Evolutionary conservation across 2,888 invertebrate genomes (phyloP), one percentile per base, ranked within the genome.

Genomic region (Cephus nigrinus): DNA sequence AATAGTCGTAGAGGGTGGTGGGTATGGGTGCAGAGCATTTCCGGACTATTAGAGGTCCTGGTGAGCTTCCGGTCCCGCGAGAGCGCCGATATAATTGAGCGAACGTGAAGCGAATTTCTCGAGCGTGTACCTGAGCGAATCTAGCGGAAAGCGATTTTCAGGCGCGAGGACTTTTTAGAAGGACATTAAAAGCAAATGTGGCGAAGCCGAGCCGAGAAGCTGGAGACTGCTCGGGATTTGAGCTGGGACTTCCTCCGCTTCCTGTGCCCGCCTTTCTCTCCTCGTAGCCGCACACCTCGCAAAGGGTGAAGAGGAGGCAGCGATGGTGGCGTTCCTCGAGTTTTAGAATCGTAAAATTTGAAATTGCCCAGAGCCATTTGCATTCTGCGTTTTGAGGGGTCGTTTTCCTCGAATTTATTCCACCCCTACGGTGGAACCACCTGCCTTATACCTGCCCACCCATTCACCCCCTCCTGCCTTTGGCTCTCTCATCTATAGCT

Each of bases 321-420:
- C 75, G 76, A 68, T n/a, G 69, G 68, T 69, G 75, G 69, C 79
- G 75, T 68, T 55, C 75, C 73, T 77, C 73, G 78, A 81, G 78
- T 82, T 82, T 83, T 76, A 79, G 82, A 87, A 86, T 85, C 83
- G 84, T 86, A 84, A 87, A 85, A 87, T 86, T 84, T 82, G 76
- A 83, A 86, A 86, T 86, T 85, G 81, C 82, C 82, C 79, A 80
- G 68, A 73, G 78, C 78, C 79, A 85, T 88, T 88, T 86, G 84
- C 87, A 87, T 88, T 82, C 82, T 78, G 79, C 84, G 82, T 82
- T 86, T 84, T 82, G 79, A 83, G 82, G 78, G 78, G 78, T 81
- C 80, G 75, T 84, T 86, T 85, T 81, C 80, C 81, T 69, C 74
- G 83, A 87, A 88, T 87, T 87, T 86, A 87, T 86, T 86, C 76